Percentiles rank a stretch among this genome's conserved stretches.
Conservation (phyloP, 1,140 invertebrate genomes). For the Cotesia typhae region DNA sequence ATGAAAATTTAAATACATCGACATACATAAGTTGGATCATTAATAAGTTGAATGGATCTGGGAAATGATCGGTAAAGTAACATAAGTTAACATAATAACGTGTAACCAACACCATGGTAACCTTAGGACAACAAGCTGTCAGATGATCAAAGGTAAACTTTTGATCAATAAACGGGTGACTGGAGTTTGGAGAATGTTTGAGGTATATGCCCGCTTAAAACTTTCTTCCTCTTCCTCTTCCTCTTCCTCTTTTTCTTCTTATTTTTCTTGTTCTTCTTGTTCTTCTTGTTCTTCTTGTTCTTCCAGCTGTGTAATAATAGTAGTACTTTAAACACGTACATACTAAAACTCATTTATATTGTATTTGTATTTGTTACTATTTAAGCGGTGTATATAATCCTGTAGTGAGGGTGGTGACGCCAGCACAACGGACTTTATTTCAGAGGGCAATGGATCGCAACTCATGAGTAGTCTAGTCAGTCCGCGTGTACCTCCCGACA, state of each 20-base stretch:
- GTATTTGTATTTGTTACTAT: not conserved
- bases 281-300: too few species aligned
- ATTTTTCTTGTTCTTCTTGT: too few species aligned
- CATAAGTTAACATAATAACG: not conserved
- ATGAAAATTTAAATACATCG: not conserved
- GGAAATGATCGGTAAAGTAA: constrained; percentile 23
- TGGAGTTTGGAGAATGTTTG: constrained; percentile 43
- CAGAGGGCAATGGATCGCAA: constrained; percentile 50
- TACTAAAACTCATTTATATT: not conserved
- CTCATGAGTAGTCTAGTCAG: constrained; percentile 44
- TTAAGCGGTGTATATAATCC: not conserved
- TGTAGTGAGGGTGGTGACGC: constrained; percentile 31
- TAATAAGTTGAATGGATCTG: constrained; percentile 24
- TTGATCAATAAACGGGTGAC: constrained; percentile 66
- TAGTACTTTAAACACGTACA: constrained; percentile 2
- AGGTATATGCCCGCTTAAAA: constrained; percentile 4
- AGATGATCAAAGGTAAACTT: constrained; percentile 66
- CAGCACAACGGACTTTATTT: constrained; percentile 40
- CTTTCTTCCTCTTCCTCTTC: too few species aligned
- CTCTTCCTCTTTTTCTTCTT: too few species aligned
- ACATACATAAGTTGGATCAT: not conserved
- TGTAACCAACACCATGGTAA: constrained; percentile 55
- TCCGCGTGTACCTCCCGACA: constrained; percentile 52
- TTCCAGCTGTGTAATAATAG: too few species aligned
- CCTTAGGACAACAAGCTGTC: constrained; percentile 65